phyloP scores from a whole-genome alignment of 2,113 vertebrate species.

The Gopherus flavomarginatus region DNA sequence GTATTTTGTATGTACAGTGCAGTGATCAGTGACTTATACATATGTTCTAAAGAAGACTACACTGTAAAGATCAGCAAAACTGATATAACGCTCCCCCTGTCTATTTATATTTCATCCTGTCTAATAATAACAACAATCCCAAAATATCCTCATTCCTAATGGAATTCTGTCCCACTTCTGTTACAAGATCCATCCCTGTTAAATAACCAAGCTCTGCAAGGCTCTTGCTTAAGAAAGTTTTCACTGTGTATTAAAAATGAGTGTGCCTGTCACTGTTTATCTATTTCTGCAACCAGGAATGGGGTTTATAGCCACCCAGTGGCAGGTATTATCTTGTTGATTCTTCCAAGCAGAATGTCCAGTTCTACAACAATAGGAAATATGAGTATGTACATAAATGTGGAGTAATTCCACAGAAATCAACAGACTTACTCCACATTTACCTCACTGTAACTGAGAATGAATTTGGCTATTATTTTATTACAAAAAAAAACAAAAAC shows the following conservation, averaged over 20 bases:
- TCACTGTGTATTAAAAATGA: background rate
- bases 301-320: fast-evolving
- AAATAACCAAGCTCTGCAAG: background rate
- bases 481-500: background rate
- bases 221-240: slow-evolving; percentile 17
- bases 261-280: slow-evolving; percentile 2
- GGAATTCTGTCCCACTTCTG: background rate
- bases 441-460: background rate
- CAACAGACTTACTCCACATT: background rate
- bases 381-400: slow-evolving; percentile 1
- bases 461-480: background rate
- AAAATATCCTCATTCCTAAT: background rate
- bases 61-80: background rate
- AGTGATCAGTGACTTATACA: background rate
- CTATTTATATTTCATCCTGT: background rate
- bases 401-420: background rate
- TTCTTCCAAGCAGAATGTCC: background rate
- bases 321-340: background rate
- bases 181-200: fast-evolving
- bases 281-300: background rate
- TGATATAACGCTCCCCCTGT: background rate
- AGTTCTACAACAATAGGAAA: background rate
- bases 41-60: background rate
- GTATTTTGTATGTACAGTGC: fast-evolving
- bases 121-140: background rate